These are phyloP conservation scores for Brenthis ino DNA, from an alignment of 2,888 invertebrate genomes.

Conservation along the genomic window DNA sequence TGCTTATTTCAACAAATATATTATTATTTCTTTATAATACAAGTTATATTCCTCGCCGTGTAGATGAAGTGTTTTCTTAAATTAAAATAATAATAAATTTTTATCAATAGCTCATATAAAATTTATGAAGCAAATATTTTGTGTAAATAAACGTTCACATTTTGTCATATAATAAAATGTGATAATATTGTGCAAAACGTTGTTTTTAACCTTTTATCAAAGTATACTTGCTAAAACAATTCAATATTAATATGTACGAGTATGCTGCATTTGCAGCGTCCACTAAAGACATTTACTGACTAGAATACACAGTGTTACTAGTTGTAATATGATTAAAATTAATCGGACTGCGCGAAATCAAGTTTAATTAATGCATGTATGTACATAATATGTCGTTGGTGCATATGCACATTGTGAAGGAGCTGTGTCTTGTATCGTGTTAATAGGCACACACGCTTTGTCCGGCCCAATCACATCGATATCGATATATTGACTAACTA, in stretches of 20 bases:
- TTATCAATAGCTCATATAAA: too few species aligned
- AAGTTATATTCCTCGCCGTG: too few species aligned
- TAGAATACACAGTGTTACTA: slow-evolving; percentile 6
- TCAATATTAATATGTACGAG: background rate
- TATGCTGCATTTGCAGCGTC: slow-evolving; percentile 1
- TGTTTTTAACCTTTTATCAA: too few species aligned
- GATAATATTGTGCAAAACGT: too few species aligned
- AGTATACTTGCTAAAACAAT: background rate
- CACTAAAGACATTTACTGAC: slow-evolving; percentile 11
- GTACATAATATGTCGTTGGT: slow-evolving; percentile 9
- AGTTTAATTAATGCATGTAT: slow-evolving; percentile 20
- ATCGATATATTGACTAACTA: slow-evolving; percentile 41
- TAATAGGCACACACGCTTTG: slow-evolving; percentile 34
- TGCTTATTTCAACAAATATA: too few species aligned
- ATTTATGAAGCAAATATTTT: too few species aligned
- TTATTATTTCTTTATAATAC: too few species aligned
- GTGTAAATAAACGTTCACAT: too few species aligned
- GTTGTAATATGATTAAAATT: slow-evolving; percentile 12
- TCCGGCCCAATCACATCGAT: slow-evolving; percentile 16
- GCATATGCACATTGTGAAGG: slow-evolving; percentile 12
- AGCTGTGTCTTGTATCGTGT: slow-evolving; percentile 27
- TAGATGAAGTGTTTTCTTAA: too few species aligned
- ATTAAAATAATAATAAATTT: too few species aligned
- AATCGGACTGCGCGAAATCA: slow-evolving; percentile 2
- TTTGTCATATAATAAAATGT: too few species aligned